Base-by-base conservation (phyloP, 2,113 vertebrate species). In the Cochlearius cochlearius region DNA sequence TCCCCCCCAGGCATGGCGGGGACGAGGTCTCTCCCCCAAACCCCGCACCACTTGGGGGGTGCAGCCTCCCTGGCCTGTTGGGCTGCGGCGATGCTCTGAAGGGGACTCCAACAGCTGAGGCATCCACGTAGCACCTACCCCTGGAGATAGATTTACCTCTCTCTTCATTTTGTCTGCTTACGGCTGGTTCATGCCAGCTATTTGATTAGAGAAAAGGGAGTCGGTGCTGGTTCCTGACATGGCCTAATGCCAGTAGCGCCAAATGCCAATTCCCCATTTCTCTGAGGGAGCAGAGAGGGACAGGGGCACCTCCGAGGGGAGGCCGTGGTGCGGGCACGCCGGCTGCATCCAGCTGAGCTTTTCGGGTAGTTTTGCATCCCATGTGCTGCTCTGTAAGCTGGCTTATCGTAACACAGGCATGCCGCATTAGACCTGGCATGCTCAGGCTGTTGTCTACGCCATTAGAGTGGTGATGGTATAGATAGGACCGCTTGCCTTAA, bases 41-140 rank as follows among this genome's bases (percentile, higher is more conserved):
- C 38, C 11, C 60, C 2, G 0, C 26, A 11, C 23, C 7, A 1
- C 19, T 50, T 2, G 0, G 1, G 26, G 39, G 34, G 10, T 6
- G 1, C 26, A 68, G 20, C 17, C 25, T 64, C 7, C 7, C 9
- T 5, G 3, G 19, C 27, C 52, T 50, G 43, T 14, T 25, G 1
- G 0, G 68, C 43, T 9, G 23, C 50, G 73, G 47, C 6, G 2
- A 0, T 58, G 64, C n/a, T 73, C 73, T n/a, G 36, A 68, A 53
- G 13, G 30, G 17, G 9, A 43, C 49, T 69, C 66, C 8, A 38
- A 19, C 36, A 89, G 38, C 72, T 10, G 5, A 43, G 30, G 11
- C 0, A 0, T 10, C 7, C 39, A 6, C 16, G 7, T 32, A 47
- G 23, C 25, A n/a, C 8, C 10, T 60, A 4, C 47, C 90, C 22